These are phyloP conservation scores for Takifugu ocellatus DNA, from an alignment of 2,797 vertebrate species.

Conservation along the genomic window DNA sequence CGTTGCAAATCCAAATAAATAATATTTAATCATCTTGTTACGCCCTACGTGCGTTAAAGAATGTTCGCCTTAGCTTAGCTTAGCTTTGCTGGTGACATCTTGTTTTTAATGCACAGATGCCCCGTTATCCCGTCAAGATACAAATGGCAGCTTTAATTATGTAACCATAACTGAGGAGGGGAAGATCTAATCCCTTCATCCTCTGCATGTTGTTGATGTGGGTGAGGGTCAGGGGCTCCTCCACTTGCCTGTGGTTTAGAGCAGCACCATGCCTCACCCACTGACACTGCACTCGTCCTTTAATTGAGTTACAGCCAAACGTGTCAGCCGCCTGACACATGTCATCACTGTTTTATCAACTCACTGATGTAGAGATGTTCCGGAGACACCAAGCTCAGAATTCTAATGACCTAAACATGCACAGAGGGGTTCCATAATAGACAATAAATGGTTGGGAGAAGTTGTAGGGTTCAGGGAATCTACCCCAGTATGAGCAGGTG, in stretches of 20 bases:
- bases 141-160: slow-evolving; percentile 5
- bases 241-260: slow-evolving; percentile 60
- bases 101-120: too few species aligned
- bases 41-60: too few species aligned
- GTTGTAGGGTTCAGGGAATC: too few species aligned
- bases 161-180: slow-evolving; percentile 8
- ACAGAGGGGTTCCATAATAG: too few species aligned
- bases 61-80: too few species aligned
- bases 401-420: background rate
- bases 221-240: slow-evolving; percentile 30
- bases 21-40: too few species aligned
- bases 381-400: background rate
- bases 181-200: slow-evolving; percentile 10
- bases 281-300: slow-evolving; percentile 35
- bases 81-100: too few species aligned
- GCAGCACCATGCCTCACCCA: slow-evolving; percentile 52
- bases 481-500: too few species aligned
- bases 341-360: slow-evolving; percentile 26
- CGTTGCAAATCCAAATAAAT: too few species aligned
- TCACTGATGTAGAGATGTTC: background rate
- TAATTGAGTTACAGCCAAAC: slow-evolving; percentile 59
- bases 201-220: slow-evolving; percentile 28
- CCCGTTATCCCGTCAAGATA: background rate
- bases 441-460: too few species aligned
- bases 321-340: slow-evolving; percentile 39